Evolutionary conservation across 2,888 invertebrate genomes (phyloP).

Genomic region (Smittia sp.): DNA sequence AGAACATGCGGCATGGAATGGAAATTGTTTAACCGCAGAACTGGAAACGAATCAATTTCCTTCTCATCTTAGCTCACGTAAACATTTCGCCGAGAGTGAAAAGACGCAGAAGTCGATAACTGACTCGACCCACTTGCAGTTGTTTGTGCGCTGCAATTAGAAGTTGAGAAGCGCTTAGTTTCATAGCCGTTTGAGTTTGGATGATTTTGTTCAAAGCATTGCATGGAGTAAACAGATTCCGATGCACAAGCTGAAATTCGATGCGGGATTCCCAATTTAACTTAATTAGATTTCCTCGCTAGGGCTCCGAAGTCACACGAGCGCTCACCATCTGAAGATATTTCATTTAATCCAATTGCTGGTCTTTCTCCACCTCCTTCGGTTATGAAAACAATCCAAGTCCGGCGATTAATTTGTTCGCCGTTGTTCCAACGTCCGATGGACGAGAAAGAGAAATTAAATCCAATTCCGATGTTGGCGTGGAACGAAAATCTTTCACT

Average conservation of each 20-base stretch:
- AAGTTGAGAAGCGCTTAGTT: background rate
- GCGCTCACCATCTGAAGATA: slow-evolving; percentile 1
- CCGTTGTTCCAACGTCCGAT: background rate
- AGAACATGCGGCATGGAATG: background rate
- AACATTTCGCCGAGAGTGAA: background rate
- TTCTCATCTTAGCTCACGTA: background rate
- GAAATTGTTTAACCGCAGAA: background rate
- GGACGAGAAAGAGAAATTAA: slow-evolving; percentile 11
- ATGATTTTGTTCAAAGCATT: no score
- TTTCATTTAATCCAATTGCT: slow-evolving; percentile 14
- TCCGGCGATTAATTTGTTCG: background rate
- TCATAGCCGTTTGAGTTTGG: background rate
- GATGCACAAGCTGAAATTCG: background rate
- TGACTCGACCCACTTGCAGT: no score
- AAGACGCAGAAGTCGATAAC: no score
- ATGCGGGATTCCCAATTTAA: slow-evolving; percentile 12
- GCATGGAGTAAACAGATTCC: background rate
- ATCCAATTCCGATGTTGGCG: background rate
- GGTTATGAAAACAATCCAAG: background rate
- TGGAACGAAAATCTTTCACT: background rate
- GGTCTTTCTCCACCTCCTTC: background rate
- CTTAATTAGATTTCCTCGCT: slow-evolving; percentile 4
- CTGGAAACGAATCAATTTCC: background rate
- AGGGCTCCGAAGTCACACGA: background rate
- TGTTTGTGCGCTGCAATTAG: background rate